Evolutionary conservation across 1,140 invertebrate genomes (phyloP).

Genomic region (Chironomus striatipennis): DNA sequence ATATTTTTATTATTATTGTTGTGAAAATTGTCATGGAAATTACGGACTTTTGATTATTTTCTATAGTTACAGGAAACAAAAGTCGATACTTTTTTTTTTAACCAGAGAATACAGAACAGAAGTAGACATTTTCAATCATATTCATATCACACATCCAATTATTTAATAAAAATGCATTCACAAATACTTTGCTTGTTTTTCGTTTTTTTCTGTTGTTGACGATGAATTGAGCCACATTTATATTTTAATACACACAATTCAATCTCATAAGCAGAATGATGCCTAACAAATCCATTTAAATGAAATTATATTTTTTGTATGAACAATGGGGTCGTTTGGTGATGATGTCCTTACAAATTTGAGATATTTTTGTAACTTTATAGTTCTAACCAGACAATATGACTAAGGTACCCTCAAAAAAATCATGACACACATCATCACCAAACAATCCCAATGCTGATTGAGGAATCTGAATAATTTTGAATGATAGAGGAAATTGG

Average conservation of each 20-base stretch:
- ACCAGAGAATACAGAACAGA: not conserved
- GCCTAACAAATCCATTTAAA: constrained; percentile 13
- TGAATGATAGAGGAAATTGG: not conserved
- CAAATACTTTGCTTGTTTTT: not conserved
- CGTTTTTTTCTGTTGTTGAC: too few relatives aligned
- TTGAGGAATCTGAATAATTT: not conserved
- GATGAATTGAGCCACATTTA: too few relatives aligned
- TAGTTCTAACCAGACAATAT: too few relatives aligned
- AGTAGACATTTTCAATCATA: not conserved
- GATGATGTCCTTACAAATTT: too few relatives aligned
- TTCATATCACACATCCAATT: not conserved
- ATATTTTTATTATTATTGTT: too few relatives aligned
- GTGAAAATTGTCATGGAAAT: not conserved
- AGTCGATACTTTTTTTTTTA: not conserved
- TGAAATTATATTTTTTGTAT: too few relatives aligned
- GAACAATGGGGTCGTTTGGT: too few relatives aligned
- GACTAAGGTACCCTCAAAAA: too few relatives aligned
- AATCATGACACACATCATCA: too few relatives aligned
- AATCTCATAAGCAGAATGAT: not conserved
- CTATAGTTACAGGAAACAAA: constrained; percentile 13
- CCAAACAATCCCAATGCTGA: not conserved
- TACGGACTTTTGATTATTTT: not conserved
- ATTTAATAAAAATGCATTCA: constrained; percentile 10
- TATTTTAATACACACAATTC: too few relatives aligned
- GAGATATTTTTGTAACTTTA: too few relatives aligned